These are phyloP conservation scores for Malurus elegans DNA, from an alignment of 2,113 vertebrate species.

Conservation along the genomic window DNA sequence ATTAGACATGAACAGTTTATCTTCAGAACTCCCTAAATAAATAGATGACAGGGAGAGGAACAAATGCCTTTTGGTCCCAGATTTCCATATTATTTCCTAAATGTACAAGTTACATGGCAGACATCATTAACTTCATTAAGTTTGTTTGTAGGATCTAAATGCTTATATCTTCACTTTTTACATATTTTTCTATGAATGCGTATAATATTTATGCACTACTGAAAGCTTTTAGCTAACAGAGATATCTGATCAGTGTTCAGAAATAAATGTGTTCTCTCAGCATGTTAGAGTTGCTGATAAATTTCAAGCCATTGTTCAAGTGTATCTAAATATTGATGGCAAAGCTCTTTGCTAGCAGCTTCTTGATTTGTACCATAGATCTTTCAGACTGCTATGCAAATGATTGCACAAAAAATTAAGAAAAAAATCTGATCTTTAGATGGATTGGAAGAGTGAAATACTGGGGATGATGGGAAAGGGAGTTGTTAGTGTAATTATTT, in stretches of 20 bases:
- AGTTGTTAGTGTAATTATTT: slow-evolving; percentile 7
- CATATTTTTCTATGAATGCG: neutral
- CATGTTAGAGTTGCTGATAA: neutral
- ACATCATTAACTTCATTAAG: neutral
- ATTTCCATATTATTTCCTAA: neutral
- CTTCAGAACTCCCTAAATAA: neutral
- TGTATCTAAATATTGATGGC: neutral
- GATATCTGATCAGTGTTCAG: neutral
- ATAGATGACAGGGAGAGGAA: neutral
- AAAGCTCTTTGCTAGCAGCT: neutral
- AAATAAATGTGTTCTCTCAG: neutral
- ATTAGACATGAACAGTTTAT: neutral
- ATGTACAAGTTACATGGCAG: neutral
- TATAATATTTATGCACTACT: neutral
- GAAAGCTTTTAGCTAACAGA: neutral
- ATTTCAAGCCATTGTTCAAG: neutral
- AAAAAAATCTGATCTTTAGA: neutral
- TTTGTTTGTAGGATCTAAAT: neutral
- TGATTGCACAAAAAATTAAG: neutral
- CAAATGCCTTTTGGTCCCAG: neutral
- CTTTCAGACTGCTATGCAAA: neutral
- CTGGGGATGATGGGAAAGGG: neutral
- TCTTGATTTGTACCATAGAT: neutral
- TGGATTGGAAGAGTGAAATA: neutral
- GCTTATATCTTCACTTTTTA: neutral